Percentiles rank a stretch among this genome's conserved stretches.
Conservation (phyloP, 2,113 vertebrate species). For the Podilymbus podiceps region DNA sequence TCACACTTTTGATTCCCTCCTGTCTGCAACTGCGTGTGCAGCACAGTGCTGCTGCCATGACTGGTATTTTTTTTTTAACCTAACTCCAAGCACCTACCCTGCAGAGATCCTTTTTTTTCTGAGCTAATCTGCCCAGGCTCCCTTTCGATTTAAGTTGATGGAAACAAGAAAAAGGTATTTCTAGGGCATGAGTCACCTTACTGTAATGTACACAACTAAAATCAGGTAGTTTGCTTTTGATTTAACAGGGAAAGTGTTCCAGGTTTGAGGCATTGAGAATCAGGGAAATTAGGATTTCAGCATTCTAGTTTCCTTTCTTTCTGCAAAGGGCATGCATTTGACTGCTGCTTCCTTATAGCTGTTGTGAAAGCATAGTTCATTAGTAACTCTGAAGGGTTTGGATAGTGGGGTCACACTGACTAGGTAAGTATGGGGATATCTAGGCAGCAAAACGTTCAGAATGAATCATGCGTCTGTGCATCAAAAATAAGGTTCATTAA, state of each 20-base stretch:
- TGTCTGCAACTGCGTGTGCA: background rate
- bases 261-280: background rate
- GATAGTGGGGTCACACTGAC: background rate
- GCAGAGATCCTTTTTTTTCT: background rate
- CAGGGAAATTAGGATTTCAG: background rate
- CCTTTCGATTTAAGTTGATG: background rate
- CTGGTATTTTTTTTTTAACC: background rate
- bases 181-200: background rate
- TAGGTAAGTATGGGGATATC: background rate
- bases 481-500: background rate
- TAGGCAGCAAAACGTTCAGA: background rate
- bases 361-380: background rate
- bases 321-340: background rate
- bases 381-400: background rate
- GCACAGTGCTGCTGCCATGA: background rate
- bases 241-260: background rate
- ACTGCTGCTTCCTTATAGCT: background rate
- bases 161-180: constrained; percentile 1
- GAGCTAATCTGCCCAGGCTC: background rate
- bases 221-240: background rate
- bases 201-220: background rate
- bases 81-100: background rate
- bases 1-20: background rate
- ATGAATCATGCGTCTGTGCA: background rate
- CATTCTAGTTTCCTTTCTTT: background rate